Evolutionary conservation across 2,888 invertebrate genomes (phyloP).

Genomic region (Amblyteles armatorius): DNA sequence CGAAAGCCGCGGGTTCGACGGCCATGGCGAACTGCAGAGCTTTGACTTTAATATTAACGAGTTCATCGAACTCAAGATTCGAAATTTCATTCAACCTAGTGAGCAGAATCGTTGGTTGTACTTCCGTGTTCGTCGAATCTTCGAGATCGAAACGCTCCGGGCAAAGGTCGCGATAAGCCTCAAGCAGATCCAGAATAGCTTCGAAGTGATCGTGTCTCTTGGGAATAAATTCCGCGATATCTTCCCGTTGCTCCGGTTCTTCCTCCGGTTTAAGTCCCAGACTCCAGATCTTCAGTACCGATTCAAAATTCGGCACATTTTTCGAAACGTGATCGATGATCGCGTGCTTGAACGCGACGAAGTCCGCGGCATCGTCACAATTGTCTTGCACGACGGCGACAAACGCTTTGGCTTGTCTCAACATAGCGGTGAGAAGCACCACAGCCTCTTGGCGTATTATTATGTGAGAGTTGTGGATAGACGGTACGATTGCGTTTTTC

Average conservation of each 20-base stretch:
- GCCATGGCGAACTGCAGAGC: conserved; percentile 83
- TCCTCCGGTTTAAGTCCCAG: conserved; percentile 69
- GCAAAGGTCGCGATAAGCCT: conserved; percentile 86
- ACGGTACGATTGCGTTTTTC: conserved; percentile 80
- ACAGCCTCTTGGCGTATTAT: conserved; percentile 81
- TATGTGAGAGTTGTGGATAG: conserved; percentile 75
- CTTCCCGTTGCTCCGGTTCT: conserved; percentile 61
- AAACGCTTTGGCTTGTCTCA: conserved; percentile 83
- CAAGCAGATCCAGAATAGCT: conserved; percentile 86
- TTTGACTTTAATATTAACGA: conserved; percentile 82
- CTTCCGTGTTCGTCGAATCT: conserved; percentile 63
- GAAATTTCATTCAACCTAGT: conserved; percentile 68
- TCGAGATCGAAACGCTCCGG: conserved; percentile 85
- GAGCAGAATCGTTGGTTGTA: conserved; percentile 72
- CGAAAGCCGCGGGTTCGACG: conserved; percentile 81
- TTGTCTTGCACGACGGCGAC: conserved; percentile 64
- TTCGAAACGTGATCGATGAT: conserved; percentile 74
- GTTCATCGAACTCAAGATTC: conserved; percentile 62
- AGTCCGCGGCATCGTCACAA: conserved; percentile 64
- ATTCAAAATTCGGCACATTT: conserved; percentile 82
- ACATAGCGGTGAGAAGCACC: conserved; percentile 83
- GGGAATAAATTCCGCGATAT: conserved; percentile 54
- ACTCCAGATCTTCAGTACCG: conserved; percentile 82
- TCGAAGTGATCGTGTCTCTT: conserved; percentile 73
- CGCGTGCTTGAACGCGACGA: conserved; percentile 63